Percentiles rank a stretch among this genome's conserved stretches.
phyloP scores from a whole-genome alignment of 2,888 invertebrate genomes.

The Epsilonema sp. region DNA sequence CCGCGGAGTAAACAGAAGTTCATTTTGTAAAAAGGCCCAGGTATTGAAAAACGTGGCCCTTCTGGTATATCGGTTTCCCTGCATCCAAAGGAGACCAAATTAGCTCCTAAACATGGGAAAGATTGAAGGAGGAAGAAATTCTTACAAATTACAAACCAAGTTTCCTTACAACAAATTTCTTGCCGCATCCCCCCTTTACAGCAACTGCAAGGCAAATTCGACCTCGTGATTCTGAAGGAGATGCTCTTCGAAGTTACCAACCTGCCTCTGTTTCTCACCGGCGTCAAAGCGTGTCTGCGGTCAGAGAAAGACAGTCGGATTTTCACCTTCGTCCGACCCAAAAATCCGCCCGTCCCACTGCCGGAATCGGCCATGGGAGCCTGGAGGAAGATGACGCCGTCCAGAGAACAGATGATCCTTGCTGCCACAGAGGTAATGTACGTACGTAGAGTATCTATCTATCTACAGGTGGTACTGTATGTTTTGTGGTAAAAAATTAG shows the following conservation, averaged over 20 bases:
- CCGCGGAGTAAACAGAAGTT: no score
- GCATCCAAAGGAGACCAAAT: no score
- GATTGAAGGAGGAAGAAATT: no score
- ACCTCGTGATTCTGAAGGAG: constrained; percentile 8
- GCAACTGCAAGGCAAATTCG: constrained; percentile 8
- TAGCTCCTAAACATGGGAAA: no score
- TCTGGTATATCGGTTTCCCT: no score
- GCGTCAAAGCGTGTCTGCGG: neutral
- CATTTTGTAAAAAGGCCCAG: no score
- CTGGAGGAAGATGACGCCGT: constrained; percentile 8
- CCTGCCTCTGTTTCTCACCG: neutral
- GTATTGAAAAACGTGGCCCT: no score
- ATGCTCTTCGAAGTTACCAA: constrained; percentile 5
- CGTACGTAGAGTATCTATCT: no score
- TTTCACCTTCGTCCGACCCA: constrained; percentile 7
- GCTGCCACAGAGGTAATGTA: constrained; percentile 4
- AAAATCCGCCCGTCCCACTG: constrained; percentile 9
- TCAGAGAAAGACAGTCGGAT: neutral
- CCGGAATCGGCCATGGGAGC: constrained; percentile 8
- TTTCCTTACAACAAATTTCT: no score
- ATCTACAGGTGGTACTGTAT: neutral
- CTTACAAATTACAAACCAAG: no score
- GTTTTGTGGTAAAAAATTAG: neutral
- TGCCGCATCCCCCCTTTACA: no score
- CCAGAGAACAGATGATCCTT: constrained; percentile 7